Base-by-base conservation (phyloP, 2,888 invertebrate genomes). In the Leuctra nigra region DNA sequence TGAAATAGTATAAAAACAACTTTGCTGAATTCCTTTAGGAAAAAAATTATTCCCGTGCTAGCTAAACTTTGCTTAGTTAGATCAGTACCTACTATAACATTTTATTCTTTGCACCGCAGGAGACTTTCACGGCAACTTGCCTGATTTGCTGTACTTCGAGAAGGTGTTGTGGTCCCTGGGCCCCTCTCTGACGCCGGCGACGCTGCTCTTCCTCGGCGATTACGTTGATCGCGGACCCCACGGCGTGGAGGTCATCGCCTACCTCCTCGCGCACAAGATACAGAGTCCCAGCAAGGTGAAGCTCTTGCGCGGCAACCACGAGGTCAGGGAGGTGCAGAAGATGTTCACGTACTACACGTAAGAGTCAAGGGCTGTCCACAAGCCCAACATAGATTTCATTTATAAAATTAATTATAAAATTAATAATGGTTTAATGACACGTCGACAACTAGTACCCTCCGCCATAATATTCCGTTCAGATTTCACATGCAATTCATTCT, bases 101-200 rank as follows among this genome's bases (percentile, higher is more conserved):
- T n/a, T n/a, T 29, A 29, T 11, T 41, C 18, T 11, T 16, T 4
- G 14, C 16, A 4, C 41, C 11, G 23, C n/a, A 83, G 86, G 87
- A 4, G 87, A 88, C 66, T 74, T 88, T 36, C 88, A 88, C 72
- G 88, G 88, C 18, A 88, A 87, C 69, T 79, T 82, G 60, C 70
- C 74, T 7, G 86, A 87, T 62, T 71, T 88, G 29, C 72, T 84
- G 6, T 75, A 79, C 50, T 84, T 87, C 73, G 87, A 87, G 69
- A 75, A 78, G 59, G 76, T 79, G 0, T 71, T 88, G 13, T 88
- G 87, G 87, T 75, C 83, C 16, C 72, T 81, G 58, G 86, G 86
- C 0, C 77, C 82, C 0, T 73, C 78, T 6, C 71, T 86, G 44
- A 77, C 80, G 9, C 84, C 87, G 0, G 78, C 81, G 3, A 76